These are phyloP conservation scores for Cephus rjabovi DNA, from an alignment of 2,888 invertebrate species.

Conservation along the genomic window DNA sequence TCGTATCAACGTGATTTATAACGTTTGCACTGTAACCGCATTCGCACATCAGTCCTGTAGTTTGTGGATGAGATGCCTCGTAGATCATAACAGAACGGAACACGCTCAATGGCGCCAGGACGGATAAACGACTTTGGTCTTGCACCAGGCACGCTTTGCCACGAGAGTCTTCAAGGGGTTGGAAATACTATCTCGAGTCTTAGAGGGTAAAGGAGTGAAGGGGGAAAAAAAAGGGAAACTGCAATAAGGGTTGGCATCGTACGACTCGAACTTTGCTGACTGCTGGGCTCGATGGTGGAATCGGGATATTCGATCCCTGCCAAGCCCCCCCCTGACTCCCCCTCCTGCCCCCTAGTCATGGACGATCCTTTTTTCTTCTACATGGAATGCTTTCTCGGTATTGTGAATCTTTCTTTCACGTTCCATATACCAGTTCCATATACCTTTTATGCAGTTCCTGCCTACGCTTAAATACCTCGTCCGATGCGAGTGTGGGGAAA, in stretches of 20 bases:
- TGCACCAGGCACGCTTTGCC: background rate
- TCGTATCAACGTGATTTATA: conserved; percentile 47
- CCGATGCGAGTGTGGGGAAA: background rate
- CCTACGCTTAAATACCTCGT: background rate
- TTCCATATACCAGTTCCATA: background rate
- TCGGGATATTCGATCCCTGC: background rate
- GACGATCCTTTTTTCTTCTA: background rate
- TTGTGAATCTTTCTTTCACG: background rate
- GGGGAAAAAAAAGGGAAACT: background rate
- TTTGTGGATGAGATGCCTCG: background rate
- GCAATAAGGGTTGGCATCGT: background rate
- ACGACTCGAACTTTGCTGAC: background rate
- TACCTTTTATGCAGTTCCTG: background rate
- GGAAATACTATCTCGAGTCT: background rate
- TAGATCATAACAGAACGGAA: background rate
- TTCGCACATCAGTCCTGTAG: conserved; percentile 3
- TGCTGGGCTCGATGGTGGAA: background rate
- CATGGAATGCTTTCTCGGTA: background rate
- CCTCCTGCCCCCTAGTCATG: background rate
- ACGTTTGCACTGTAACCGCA: conserved; percentile 38
- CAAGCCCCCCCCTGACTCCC: background rate
- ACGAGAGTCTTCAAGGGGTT: background rate
- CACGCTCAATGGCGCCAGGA: background rate
- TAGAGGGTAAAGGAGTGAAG: background rate
- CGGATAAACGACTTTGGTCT: background rate